Conservation (phyloP, 1,140 invertebrate species). For the Drosophila hydei region DNA sequence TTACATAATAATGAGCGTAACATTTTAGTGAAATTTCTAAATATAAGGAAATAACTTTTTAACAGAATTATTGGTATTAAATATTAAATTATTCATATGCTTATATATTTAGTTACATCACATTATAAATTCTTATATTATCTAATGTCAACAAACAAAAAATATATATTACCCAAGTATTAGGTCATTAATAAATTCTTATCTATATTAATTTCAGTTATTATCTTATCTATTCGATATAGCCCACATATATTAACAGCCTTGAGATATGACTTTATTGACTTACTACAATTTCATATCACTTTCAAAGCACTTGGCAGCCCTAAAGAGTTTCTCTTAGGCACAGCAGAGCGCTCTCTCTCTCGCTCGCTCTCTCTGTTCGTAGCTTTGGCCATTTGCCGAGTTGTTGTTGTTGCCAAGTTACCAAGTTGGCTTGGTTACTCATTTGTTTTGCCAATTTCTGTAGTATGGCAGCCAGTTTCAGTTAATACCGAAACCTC, state of each 20-base stretch:
- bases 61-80: too few relatives aligned
- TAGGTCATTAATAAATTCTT: not conserved
- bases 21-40: too few relatives aligned
- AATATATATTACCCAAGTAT: not conserved
- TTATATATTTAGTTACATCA: too few relatives aligned
- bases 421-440: conserved; percentile 78
- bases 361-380: conserved; percentile 10
- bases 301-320: conserved; percentile 31
- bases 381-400: conserved; percentile 23
- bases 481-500: conserved; percentile 73
- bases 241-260: conserved; percentile 8
- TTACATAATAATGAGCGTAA: too few relatives aligned
- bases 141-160: not conserved
- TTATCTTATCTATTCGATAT: conserved; percentile 24
- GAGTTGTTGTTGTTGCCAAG: conserved; percentile 72
- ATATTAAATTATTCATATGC: too few relatives aligned
- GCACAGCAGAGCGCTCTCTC: not conserved
- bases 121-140: too few relatives aligned
- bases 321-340: conserved; percentile 41
- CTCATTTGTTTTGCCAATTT: conserved; percentile 82
- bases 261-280: conserved; percentile 19
- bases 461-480: conserved; percentile 62
- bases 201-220: conserved; percentile 13
- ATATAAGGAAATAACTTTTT: too few relatives aligned
- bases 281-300: conserved; percentile 10